phyloP scores from a whole-genome alignment of 2,888 invertebrate genomes.

The Melanostoma scalare region DNA sequence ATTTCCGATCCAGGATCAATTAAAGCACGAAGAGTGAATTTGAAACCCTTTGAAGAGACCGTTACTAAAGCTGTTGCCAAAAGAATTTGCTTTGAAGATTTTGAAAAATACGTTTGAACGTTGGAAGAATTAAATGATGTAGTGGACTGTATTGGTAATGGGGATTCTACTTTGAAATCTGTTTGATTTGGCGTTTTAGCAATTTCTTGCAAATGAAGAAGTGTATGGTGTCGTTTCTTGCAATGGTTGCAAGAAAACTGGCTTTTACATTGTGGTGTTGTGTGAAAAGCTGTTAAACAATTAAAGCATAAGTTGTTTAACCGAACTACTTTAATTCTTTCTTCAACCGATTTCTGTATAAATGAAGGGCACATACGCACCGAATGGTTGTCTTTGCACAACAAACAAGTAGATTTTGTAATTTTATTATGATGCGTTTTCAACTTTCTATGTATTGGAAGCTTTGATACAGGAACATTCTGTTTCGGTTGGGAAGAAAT shows the following conservation, averaged over 20 bases:
- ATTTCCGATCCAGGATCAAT: conserved; percentile 30
- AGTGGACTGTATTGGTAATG: conserved; percentile 14
- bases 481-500: neutral
- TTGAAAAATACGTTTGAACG: neutral
- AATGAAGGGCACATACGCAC: conserved; percentile 18
- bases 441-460: neutral
- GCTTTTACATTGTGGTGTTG: conserved; percentile 2
- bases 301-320: conserved; percentile 26
- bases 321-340: conserved; percentile 11
- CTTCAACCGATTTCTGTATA: neutral
- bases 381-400: conserved; percentile 14
- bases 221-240: conserved; percentile 14
- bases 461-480: neutral
- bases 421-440: conserved; percentile 4
- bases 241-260: conserved; percentile 18
- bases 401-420: neutral
- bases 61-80: conserved; percentile 16
- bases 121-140: neutral
- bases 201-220: neutral
- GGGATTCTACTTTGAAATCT: neutral
- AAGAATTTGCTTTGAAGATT: neutral
- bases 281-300: conserved; percentile 21
- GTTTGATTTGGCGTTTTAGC: neutral
- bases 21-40: neutral
- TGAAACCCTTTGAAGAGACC: neutral